A percentile compares a stretch with the other conserved stretches of the same genome.
Conservation (phyloP, 2,888 invertebrate genomes). For the Acanthoscelides obtectus region DNA sequence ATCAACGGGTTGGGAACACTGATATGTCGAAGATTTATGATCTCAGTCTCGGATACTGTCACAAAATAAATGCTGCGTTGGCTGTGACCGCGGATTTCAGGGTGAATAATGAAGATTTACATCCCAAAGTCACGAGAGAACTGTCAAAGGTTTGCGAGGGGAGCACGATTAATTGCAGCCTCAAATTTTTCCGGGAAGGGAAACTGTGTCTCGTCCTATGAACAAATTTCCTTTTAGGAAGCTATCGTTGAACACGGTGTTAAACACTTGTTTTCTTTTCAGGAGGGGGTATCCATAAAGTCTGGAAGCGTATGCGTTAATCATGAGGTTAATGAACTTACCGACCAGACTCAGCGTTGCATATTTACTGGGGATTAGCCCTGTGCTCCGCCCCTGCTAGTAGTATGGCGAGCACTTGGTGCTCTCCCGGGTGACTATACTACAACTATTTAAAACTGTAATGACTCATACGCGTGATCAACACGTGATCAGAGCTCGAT, state of each 20-base stretch:
- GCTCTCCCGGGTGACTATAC: too few relatives aligned
- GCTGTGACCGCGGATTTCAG: neutral
- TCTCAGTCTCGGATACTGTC: neutral
- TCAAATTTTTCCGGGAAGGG: neutral
- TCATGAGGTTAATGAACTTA: too few relatives aligned
- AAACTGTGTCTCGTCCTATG: neutral
- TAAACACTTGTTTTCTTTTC: neutral
- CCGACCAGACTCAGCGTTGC: too few relatives aligned
- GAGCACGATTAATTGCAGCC: neutral
- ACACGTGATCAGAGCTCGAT: too few relatives aligned
- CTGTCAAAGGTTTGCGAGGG: neutral
- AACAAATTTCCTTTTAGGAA: neutral
- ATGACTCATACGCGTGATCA: too few relatives aligned
- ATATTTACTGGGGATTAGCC: too few relatives aligned
- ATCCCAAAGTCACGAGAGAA: neutral
- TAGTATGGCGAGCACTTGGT: too few relatives aligned
- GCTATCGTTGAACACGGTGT: neutral
- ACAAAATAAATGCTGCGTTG: neutral
- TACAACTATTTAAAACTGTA: too few relatives aligned
- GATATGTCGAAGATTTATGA: neutral
- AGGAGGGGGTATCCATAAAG: neutral
- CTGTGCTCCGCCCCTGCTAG: too few relatives aligned
- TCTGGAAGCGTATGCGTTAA: too few relatives aligned
- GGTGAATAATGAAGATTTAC: neutral
- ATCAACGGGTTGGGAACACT: neutral